Evolutionary conservation across 2,888 invertebrate species (phyloP), one percentile per base, ranked within the genome.

Genomic region (Escarpia spicata): DNA sequence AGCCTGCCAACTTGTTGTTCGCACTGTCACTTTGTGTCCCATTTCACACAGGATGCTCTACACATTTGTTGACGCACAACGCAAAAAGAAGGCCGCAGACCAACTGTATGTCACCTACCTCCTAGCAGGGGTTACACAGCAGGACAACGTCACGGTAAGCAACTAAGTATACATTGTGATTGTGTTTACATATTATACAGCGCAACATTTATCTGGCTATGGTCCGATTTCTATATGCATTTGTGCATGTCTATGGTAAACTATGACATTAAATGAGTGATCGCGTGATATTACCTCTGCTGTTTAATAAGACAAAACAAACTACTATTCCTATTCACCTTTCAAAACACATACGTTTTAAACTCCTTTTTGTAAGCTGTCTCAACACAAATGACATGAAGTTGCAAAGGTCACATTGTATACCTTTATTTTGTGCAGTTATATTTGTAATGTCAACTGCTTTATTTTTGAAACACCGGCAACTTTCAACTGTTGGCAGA

Each of bases 71-170:
- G 93, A 95, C 15, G 93, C 94, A 37, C 95, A 95, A 92, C 94
- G 95, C 92, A 95, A 95, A 92, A 94, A 94, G 75, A 94, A 95
- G 89, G 94, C 94, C n/a, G 94, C 94, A 92, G 95, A 95, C 91
- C 92, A 93, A 26, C 91, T 96, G 26, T 93, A 93, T 92, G 95
- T 95, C 3, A 95, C 95, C 43, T 96, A 96, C 92, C 95, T 95
- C 94, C 94, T 96, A 10, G 95, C 95, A 45, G 96, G 96, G 0
- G 75, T 75, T 26, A 75, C 75, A 26, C 75, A 75, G 75, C 19
- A 75, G 26, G 26, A 75, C 0, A 26, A 75, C 6, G 19, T 75
- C 75, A 75, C 75, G 6, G 75, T 75, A 75, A 75, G n/a, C 75
- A 12, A 9, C 52, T 9, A 4, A 52, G 15, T 52, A 15, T 52